Evolutionary conservation across 2,888 invertebrate species (phyloP), one percentile per base, ranked within the genome.

Genomic region (Fragum sueziense): DNA sequence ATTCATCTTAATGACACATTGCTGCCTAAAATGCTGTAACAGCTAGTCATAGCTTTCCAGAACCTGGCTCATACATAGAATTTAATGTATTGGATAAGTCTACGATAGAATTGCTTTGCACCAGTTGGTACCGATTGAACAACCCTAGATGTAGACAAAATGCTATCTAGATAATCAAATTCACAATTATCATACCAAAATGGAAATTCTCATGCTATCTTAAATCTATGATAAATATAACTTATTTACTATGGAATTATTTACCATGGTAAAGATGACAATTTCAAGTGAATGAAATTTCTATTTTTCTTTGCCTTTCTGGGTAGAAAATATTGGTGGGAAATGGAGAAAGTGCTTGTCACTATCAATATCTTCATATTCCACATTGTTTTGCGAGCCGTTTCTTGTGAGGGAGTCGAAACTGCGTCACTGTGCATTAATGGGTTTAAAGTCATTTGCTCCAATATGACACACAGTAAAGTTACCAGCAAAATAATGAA

Each of bases 311-410:
- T 41, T 41, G 17, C 17, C 9, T 41, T 11, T 41, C 9, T 41
- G 17, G 54, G n/a, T 54, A 17, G 11, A 22, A 54, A 11, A 54
- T 11, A 11, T 17, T n/a, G 7, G 59, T 59, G 59, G 25, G 27
- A 59, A 59, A 59, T n/a, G 34, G 37, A 62, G 62, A 37, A 62
- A 62, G 14, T 62, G 62, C 34, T 62, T 17, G 17, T 62, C 1
- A 62, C 25, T 9, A 61, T 11, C 61, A 61, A 11, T 61, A 20
- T 61, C 31, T 61, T 14, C 61, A 31, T 61, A 20, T 61, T 14
- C 61, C 61, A 61, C 61, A 31, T 20, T 61, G 61, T 61, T 57
- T 61, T 61, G 17, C 14, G 22, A 54, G 54, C n/a, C 22, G 54
- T 54, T 17, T 41, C 11, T 17, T 41, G 17, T 17, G 17, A 41